Evolutionary conservation across 2,888 invertebrate genomes (phyloP), one percentile per base, ranked within the genome.

Genomic region (Elgonia sp.): DNA sequence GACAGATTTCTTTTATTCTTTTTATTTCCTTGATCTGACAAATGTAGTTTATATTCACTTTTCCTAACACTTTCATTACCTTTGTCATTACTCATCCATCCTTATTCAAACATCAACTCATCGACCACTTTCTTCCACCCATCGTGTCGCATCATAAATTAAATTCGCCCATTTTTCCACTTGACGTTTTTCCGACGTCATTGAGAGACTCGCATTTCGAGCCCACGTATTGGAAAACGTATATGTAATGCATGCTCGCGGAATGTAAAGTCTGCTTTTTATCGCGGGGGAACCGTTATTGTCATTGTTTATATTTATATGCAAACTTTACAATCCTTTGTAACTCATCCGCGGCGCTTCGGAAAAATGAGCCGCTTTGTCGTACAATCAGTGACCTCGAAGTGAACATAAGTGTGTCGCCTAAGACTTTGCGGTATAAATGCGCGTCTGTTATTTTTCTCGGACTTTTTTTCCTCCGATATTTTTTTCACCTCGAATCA

Each of bases 341-440:
- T 37, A 39, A 57, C 72, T 57, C 55, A 57, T 75, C 62, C 40
- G 60, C 75, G 62, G 20, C 20, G 46, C 37, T 29, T 60, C 75
- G 46, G 84, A 70, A 77, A 84, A 84, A 70, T 84, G 70, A 84
- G 77, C 21, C 77, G 70, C 77, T 77, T 84, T 77, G 86, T 63
- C 86, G 82, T 77, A 63, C 81, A 81, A 86, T 85, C 85, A 21
- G 80, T 57, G 57, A 57, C 57, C 57, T 57, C 57, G 57, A 57
- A 57, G 57, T 21, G 21, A 46, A 21, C 53, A 57, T 57, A 57
- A 57, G 57, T 57, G 57, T 57, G 57, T 57, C 57, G 57, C 57
- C 53, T 29, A n/a, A n/a, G 53, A 14, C 57, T 57, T 57, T 21
- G 57, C 21, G 57, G 57, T 21, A 57, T 57, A 57, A 57, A 21